Percentiles rank a stretch among this genome's conserved stretches.
phyloP scores from a whole-genome alignment of 2,797 vertebrate species.

The Chiloscyllium punctatum region DNA sequence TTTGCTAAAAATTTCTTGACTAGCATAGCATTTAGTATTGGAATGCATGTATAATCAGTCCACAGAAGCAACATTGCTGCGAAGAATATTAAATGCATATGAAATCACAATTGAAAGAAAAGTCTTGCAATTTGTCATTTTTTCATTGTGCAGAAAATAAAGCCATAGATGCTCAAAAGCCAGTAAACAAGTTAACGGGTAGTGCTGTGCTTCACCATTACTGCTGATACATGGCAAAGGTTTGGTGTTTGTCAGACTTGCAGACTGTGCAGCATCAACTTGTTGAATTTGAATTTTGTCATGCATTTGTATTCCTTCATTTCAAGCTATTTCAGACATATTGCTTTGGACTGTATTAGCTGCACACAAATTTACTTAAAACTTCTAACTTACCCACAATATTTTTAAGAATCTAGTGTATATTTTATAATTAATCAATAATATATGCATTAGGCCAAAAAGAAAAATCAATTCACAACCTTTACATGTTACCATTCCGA shows the following conservation, averaged over 20 bases:
- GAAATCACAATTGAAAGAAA: not conserved
- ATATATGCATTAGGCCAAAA: too few relatives aligned
- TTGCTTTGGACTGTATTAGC: not conserved
- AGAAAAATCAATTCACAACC: not conserved
- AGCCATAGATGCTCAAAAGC: not conserved
- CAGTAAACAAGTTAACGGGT: not conserved
- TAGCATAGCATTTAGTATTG: not conserved
- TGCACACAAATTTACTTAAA: not conserved
- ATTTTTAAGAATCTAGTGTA: not conserved
- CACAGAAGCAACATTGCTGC: not conserved
- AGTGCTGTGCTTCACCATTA: not conserved
- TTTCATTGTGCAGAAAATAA: not conserved
- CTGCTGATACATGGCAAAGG: not conserved
- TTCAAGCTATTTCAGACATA: not conserved
- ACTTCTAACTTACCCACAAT: not conserved
- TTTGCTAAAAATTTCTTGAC: not conserved
- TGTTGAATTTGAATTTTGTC: not conserved
- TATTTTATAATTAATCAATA: too few relatives aligned
- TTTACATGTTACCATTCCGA: not conserved
- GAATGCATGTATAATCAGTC: not conserved
- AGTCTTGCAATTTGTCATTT: not conserved
- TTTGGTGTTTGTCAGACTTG: not conserved
- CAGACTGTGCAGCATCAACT: not conserved
- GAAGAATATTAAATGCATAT: not conserved
- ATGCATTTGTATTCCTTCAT: not conserved